Base-by-base conservation (phyloP, 2,888 invertebrate genomes). In the Platerodrilus igneus region DNA sequence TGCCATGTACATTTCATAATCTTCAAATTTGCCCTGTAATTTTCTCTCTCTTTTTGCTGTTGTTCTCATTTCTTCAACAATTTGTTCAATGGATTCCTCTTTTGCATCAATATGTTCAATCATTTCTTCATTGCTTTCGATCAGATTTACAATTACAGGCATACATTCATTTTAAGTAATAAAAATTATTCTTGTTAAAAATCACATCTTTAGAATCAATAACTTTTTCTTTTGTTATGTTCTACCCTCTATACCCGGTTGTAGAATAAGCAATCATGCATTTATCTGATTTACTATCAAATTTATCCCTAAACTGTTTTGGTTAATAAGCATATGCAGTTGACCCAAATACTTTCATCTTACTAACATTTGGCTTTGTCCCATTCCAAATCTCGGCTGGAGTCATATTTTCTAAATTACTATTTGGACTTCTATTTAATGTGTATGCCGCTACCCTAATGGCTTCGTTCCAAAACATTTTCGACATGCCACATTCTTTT, bases 391-490 rank as follows among this genome's bases (percentile, higher is more conserved):
- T 14, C 10, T 25, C 25, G 7, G 25, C 8, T 6, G 25, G 25
- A 9, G 25, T 25, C 5, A 9, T 10, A 7, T 25, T 25, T 15
- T 27, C 27, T 14, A 15, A 27, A 27, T 11, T 9, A 15, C 8
- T 17, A 13, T 15, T 6, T 7, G 27, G 27, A 16, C 27, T 17
- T 15, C 27, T 27, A 15, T 27, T 27, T 11, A 6, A 4, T 11
- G 16, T 17, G 9, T 27, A 27, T 16, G 15, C 16, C n/a, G 5
- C 15, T 16, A 8, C 9, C 27, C 15, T 8, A 27, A 27, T 15
- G 11, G 27, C 27, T 27, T 27, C 27, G n/a, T 17, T 14, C 27
- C 27, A 27, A 7, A 27, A 27, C 9, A 16, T 17, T 9, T 27
- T 27, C 3, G 14, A 17, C 11, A 27, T 14, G n/a, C 15, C 15